These are phyloP conservation scores for Eolophus roseicapilla DNA, from an alignment of 2,113 vertebrate genomes.

Conservation along the genomic window DNA sequence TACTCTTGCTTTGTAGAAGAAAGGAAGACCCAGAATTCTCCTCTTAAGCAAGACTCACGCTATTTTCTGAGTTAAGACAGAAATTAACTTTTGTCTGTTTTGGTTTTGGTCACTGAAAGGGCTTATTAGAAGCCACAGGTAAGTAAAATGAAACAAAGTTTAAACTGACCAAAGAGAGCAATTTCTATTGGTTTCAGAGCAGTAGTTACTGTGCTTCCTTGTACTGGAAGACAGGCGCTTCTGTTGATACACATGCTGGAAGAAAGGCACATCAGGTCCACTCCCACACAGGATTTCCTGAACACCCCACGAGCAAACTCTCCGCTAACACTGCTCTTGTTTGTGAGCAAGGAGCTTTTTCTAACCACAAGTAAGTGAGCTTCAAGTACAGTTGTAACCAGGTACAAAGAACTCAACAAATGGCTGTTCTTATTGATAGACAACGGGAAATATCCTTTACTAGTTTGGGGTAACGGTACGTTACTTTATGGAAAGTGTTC, in stretches of 20 bases:
- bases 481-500: slow-evolving; percentile 18
- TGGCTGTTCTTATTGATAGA: not conserved
- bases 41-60: not conserved
- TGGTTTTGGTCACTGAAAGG: not conserved
- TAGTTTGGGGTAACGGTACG: not conserved
- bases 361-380: not conserved
- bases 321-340: not conserved
- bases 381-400: not conserved
- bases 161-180: not conserved
- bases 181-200: not conserved
- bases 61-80: not conserved
- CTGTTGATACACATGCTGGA: not conserved
- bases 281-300: not conserved
- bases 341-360: not conserved
- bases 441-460: slow-evolving; percentile 14
- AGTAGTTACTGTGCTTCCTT: not conserved
- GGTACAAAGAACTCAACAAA: not conserved
- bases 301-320: not conserved
- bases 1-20: not conserved
- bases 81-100: not conserved
- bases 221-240: not conserved
- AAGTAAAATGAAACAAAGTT: not conserved
- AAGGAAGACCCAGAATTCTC: not conserved
- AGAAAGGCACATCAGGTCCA: not conserved
- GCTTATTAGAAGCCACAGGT: not conserved